These are phyloP conservation scores for Sarcophaga bullata DNA, from an alignment of 1,140 invertebrate species.

Conservation along the genomic window DNA sequence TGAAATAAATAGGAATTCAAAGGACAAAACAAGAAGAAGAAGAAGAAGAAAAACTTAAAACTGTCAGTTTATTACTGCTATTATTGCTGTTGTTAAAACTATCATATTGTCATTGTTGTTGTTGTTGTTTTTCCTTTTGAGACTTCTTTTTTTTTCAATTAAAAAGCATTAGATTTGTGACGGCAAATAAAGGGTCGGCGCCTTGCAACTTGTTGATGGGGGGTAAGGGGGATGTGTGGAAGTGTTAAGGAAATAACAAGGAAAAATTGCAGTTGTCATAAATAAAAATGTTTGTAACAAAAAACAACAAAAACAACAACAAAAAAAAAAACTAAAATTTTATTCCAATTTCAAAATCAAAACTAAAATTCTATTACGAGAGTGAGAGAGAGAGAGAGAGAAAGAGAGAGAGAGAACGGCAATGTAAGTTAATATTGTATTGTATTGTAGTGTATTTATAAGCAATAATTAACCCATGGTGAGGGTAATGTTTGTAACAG, in stretches of 20 bases:
- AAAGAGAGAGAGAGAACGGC: neutral
- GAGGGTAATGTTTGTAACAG: neutral
- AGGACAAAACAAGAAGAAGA: too few species aligned
- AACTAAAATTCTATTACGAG: neutral
- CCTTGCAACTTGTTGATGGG: too few species aligned
- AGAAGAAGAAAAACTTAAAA: too few species aligned
- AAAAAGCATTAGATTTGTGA: neutral
- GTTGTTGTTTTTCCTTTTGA: neutral
- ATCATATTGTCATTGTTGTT: too few species aligned
- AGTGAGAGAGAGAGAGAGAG: neutral
- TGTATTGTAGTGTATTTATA: neutral
- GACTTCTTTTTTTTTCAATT: too few species aligned
- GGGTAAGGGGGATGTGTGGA: too few species aligned
- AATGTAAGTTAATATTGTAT: conserved; percentile 23
- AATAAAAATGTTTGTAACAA: conserved; percentile 29
- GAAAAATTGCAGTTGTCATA: conserved; percentile 39
- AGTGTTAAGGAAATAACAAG: neutral
- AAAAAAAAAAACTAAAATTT: neutral
- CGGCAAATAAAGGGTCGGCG: too few species aligned
- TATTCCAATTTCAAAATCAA: neutral
- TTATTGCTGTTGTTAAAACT: too few species aligned
- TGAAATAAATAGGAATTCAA: too few species aligned
- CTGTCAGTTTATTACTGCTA: neutral
- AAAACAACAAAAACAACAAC: neutral
- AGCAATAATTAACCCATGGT: neutral